Conservation (phyloP, 2,113 vertebrate species). For the Centrocercus urophasianus region DNA sequence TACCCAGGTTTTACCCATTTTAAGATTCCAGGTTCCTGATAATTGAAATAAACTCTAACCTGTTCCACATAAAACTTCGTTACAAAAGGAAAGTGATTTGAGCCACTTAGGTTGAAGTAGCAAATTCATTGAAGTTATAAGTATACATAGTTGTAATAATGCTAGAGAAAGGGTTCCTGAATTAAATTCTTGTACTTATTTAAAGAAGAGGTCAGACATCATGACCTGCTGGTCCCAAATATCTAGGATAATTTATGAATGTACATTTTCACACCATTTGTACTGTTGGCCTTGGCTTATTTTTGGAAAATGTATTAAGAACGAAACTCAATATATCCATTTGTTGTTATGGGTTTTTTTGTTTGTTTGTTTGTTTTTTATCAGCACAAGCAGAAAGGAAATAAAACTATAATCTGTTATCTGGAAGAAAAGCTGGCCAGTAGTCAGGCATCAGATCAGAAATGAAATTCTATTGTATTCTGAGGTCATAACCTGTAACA, state of each 20-base stretch:
- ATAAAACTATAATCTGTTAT: neutral
- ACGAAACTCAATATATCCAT: neutral
- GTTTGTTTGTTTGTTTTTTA: neutral
- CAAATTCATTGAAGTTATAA: neutral
- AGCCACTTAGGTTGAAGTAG: neutral
- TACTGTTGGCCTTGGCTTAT: neutral
- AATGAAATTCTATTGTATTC: neutral
- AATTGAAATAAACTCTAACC: neutral
- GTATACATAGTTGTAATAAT: neutral
- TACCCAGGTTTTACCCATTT: neutral
- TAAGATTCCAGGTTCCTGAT: neutral
- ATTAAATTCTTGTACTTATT: neutral
- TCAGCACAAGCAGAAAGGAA: neutral
- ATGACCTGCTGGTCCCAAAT: neutral
- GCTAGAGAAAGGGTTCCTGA: neutral
- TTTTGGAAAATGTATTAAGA: neutral
- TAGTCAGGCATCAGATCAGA: neutral
- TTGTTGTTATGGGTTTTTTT: too few relatives aligned
- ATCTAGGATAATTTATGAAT: neutral
- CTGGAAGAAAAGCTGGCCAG: neutral
- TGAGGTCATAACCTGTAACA: neutral
- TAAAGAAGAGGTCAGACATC: neutral
- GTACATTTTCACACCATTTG: neutral
- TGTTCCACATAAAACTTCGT: rapidly evolving
- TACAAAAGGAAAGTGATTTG: neutral